Conservation (phyloP, 2,888 invertebrate genomes). For the Pogonocherus hispidulus region DNA sequence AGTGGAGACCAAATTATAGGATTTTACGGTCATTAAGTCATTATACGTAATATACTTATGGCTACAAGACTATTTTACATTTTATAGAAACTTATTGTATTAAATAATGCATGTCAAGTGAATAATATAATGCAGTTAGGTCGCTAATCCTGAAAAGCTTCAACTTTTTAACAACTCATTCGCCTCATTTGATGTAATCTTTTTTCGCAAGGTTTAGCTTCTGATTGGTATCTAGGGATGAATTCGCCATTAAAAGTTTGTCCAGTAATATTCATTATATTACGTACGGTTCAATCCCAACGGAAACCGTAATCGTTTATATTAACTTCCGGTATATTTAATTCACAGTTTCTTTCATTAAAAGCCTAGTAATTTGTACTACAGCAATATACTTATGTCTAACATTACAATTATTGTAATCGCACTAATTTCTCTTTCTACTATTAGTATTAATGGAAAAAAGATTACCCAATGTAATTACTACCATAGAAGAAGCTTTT, state of each 20-base stretch:
- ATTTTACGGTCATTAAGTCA: slow-evolving; percentile 4
- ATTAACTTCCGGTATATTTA: not conserved
- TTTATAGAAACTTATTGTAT: too few relatives aligned
- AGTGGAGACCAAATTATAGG: not conserved
- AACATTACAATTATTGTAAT: too few relatives aligned
- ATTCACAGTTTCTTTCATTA: not conserved
- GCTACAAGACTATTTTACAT: not conserved
- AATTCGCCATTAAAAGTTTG: not conserved
- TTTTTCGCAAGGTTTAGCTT: not conserved
- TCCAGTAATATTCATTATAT: not conserved
- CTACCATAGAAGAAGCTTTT: too few relatives aligned
- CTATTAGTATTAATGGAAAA: too few relatives aligned
- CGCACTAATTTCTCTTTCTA: too few relatives aligned
- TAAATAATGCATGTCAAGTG: too few relatives aligned
- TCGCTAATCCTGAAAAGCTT: not conserved
- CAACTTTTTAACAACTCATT: not conserved
- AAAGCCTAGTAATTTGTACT: too few relatives aligned
- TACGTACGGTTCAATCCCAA: not conserved
- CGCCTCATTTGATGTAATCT: not conserved
- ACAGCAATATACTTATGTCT: too few relatives aligned
- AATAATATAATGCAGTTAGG: too few relatives aligned
- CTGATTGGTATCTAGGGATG: not conserved
- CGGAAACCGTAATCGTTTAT: not conserved
- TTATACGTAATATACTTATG: not conserved
- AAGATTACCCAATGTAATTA: too few relatives aligned